Base-by-base conservation (phyloP, 2,888 invertebrate genomes). In the Macaria notata region DNA sequence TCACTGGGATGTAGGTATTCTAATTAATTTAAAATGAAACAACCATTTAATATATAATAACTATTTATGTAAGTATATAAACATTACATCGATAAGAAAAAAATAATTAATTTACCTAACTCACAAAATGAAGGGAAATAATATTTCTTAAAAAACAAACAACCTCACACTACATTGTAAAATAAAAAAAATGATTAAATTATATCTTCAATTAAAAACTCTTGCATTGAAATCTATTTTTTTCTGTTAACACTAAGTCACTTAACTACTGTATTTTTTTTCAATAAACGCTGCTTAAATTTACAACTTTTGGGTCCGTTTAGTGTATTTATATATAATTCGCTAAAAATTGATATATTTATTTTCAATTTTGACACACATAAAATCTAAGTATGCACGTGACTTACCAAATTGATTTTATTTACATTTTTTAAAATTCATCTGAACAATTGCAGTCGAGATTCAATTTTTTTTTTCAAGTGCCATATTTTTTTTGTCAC, bases 41-140 rank as follows among this genome's bases (percentile, higher is more conserved):
- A 52, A 87, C 68, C 66, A 68, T 41, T 59, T 86, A 88, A 88
- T 89, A 89, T 88, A 90, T 89, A 88, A 89, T 91, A 91, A 91
- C 90, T 91, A 91, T 91, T 87, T 89, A 90, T 88, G 85, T 89
- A 90, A 87, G 84, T 90, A 88, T 90, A 90, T 88, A 90, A 90
- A 91, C 90, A 88, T 88, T 87, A 90, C 88, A 90, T 88, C 78
- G 79, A 89, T 83, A 86, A 84, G 88, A 88, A 89, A 88, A 87
- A 87, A 86, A 85, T 83, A 84, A 84, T 88, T 88, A 80, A 88
- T 87, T 89, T 86, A 85, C 81, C 83, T 86, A 90, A 86, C 73
- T 84, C 85, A 86, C 86, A 80, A 85, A 80, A 76, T 71, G 68
- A 76, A 83, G 61, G 61, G 71, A 75, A 76, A 80, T 58, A 54